Conservation (phyloP, 2,113 vertebrate species). For the Himantopus leucocephalus region DNA sequence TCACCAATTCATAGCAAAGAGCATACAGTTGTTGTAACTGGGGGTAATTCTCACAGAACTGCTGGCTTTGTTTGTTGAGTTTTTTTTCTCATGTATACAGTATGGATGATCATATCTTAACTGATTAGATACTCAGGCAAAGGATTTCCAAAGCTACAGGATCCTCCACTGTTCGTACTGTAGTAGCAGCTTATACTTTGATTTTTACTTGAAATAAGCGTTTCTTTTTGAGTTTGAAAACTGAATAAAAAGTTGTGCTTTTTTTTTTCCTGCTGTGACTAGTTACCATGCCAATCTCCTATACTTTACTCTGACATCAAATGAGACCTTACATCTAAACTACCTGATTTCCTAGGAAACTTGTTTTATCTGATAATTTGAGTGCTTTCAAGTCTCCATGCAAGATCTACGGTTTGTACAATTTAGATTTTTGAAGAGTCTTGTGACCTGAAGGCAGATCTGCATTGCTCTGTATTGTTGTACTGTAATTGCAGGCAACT, state of each 20-base stretch:
- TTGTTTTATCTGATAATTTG: not conserved
- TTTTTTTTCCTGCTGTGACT: not conserved
- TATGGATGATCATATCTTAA: not conserved
- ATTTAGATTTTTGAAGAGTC: not conserved
- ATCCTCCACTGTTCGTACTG: not conserved
- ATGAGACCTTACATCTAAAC: not conserved
- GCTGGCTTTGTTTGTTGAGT: not conserved
- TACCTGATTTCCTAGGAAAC: not conserved
- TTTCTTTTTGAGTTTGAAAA: not conserved
- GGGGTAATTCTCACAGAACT: not conserved
- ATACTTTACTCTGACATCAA: not conserved
- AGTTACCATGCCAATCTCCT: not conserved
- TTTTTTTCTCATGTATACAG: not conserved
- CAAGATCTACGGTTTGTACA: not conserved
- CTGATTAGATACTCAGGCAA: not conserved
- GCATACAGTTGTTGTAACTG: accelerated
- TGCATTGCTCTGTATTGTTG: not conserved
- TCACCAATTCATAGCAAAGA: not conserved
- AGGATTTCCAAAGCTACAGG: not conserved
- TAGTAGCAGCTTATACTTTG: not conserved
- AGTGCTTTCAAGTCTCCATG: not conserved
- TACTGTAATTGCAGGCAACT: not conserved
- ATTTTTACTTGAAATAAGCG: not conserved
- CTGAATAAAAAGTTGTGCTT: not conserved
- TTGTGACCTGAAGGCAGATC: not conserved